Percentiles rank a stretch among this genome's conserved stretches.
phyloP scores from a whole-genome alignment of 2,113 vertebrate species.

The Hypanus sabinus region DNA sequence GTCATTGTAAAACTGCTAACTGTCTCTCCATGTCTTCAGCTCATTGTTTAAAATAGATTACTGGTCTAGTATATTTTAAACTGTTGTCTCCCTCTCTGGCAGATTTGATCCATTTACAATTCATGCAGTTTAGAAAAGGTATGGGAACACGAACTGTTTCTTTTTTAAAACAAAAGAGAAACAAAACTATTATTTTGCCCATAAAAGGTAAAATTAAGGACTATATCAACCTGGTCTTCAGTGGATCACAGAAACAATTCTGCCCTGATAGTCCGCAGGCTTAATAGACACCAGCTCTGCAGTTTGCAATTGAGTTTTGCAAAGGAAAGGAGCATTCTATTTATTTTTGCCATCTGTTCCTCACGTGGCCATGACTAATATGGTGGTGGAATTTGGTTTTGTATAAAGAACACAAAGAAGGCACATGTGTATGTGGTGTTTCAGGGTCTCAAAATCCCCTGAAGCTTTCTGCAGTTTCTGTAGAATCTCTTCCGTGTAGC shows the following conservation, averaged over 20 bases:
- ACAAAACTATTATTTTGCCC: background rate
- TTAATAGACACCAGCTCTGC: background rate
- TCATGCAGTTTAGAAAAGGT: background rate
- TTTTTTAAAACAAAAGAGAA: background rate
- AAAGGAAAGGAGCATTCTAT: background rate
- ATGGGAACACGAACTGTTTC: background rate
- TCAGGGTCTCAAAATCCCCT: too few relatives aligned
- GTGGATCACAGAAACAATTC: background rate
- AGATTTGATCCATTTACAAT: constrained; percentile 2
- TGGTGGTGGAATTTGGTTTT: background rate
- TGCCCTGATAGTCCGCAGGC: background rate
- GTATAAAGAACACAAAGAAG: background rate
- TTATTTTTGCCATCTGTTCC: background rate
- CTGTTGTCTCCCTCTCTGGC: constrained; percentile 13
- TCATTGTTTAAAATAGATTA: constrained; percentile 23
- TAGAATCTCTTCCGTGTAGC: background rate
- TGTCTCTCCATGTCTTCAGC: constrained; percentile 2
- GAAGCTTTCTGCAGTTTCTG: background rate
- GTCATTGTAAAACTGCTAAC: constrained; percentile 30
- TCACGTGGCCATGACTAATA: background rate
- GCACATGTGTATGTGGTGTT: background rate
- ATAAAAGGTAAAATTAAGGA: constrained; percentile 22
- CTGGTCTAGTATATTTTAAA: background rate
- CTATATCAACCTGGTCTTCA: background rate
- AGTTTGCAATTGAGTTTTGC: background rate